Percentiles rank a stretch among this genome's conserved stretches.
These are phyloP conservation scores for Dendrophyllia cribrosa DNA, from an alignment of 64 coral and sea anemone species.

Conservation along the genomic window DNA sequence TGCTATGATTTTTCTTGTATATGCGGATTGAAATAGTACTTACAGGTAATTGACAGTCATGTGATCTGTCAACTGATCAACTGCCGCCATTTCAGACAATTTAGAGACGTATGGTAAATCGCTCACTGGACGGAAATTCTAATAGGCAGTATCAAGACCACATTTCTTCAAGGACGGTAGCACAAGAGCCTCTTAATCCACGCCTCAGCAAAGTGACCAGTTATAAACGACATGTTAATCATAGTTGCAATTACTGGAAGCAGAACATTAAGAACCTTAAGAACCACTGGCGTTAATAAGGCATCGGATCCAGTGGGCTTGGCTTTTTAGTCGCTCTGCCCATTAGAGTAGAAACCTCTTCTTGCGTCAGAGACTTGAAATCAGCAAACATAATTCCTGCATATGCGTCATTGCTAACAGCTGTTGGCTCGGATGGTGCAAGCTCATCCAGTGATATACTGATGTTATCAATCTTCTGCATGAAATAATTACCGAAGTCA, in stretches of 20 bases:
- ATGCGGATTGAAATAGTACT: background rate
- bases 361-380: background rate
- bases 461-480: background rate
- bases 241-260: constrained; percentile 2
- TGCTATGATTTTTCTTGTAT: background rate
- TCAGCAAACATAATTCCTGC: background rate
- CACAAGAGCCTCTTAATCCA: background rate
- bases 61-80: no score
- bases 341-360: background rate
- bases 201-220: background rate
- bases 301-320: background rate
- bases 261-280: background rate
- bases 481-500: constrained; percentile 4
- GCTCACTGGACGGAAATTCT: no score
- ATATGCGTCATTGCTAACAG: background rate
- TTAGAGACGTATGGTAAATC: no score
- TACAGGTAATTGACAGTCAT: no score
- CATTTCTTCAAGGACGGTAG: no score
- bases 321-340: background rate
- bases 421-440: no score
- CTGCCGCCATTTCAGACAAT: no score
- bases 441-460: no score
- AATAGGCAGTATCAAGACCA: no score
- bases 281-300: background rate
- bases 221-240: background rate